These are phyloP conservation scores for Calameuta idolon DNA, from an alignment of 2,888 invertebrate genomes.

Conservation along the genomic window DNA sequence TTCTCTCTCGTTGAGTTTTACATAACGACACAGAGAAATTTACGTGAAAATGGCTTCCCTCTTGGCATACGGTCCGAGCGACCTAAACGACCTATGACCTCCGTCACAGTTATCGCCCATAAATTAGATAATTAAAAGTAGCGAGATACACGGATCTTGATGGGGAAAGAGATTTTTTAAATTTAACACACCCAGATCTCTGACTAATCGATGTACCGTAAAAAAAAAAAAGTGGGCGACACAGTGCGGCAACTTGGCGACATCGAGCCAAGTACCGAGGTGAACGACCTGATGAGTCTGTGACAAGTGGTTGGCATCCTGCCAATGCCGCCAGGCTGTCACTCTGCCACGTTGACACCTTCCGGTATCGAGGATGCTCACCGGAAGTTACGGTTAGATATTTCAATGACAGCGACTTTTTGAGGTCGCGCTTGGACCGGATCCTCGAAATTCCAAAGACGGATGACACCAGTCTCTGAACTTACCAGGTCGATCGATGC, in stretches of 20 bases:
- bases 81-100: background rate
- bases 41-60: background rate
- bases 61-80: background rate
- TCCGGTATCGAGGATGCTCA: conserved; percentile 22
- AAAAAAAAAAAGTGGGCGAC: background rate
- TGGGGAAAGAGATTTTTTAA: conserved; percentile 13
- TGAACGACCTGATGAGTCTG: conserved; percentile 39
- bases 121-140: background rate
- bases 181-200: background rate
- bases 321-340: conserved; percentile 30
- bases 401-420: conserved; percentile 15
- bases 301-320: conserved; percentile 46
- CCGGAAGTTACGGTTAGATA: conserved; percentile 11
- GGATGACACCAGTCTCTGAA: conserved; percentile 22
- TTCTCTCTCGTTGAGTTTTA: background rate
- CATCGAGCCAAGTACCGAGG: conserved; percentile 31
- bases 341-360: conserved; percentile 12
- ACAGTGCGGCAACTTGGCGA: conserved; percentile 3
- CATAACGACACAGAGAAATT: background rate
- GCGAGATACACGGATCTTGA: background rate
- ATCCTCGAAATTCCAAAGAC: background rate
- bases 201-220: background rate
- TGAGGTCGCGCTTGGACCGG: conserved; percentile 12
- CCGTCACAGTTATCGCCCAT: background rate
- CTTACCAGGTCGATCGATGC: conserved; percentile 78